Conservation (phyloP, 2,797 vertebrate genomes). For the Anabacerthia variegaticeps region DNA sequence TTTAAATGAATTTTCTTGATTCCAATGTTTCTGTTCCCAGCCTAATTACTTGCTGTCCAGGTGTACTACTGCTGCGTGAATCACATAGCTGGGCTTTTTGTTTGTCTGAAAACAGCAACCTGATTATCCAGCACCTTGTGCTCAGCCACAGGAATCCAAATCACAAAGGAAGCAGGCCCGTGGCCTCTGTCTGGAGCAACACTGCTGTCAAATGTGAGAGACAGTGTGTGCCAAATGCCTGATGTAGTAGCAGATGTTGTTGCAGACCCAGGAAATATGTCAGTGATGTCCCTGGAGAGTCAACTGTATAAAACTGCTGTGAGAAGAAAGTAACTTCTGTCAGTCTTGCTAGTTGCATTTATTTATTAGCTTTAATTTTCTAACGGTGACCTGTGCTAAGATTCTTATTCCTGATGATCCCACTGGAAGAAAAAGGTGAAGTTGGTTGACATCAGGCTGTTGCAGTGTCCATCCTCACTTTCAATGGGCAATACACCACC, state of each 20-base stretch:
- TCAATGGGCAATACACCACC: background rate
- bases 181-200: background rate
- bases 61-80: background rate
- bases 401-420: background rate
- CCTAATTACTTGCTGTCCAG: background rate
- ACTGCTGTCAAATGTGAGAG: background rate
- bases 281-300: background rate
- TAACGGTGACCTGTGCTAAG: background rate
- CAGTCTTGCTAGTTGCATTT: background rate
- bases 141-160: background rate
- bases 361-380: background rate
- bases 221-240: background rate
- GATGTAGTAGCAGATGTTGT: background rate
- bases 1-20: background rate
- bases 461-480: background rate
- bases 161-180: background rate
- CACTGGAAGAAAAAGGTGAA: background rate
- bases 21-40: background rate
- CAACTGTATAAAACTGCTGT: background rate
- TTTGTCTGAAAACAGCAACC: background rate
- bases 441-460: background rate
- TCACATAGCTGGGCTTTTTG: background rate
- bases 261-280: background rate
- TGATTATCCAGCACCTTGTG: background rate
- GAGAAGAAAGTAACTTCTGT: background rate